These are phyloP conservation scores for Tenodera sinensis DNA, from an alignment of 2,888 invertebrate species.

Conservation along the genomic window DNA sequence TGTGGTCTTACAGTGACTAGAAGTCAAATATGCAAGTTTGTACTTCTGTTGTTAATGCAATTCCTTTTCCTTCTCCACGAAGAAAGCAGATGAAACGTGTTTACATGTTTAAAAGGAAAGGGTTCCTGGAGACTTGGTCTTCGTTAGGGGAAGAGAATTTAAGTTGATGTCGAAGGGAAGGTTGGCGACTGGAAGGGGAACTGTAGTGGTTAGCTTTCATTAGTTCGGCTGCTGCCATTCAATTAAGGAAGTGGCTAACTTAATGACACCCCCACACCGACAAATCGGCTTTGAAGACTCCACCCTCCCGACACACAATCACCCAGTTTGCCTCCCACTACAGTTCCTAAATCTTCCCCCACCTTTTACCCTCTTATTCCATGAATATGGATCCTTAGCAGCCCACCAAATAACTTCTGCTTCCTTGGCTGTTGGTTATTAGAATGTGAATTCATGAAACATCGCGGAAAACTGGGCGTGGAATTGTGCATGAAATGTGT, in stretches of 20 bases:
- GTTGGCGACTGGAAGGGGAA: neutral
- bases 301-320: neutral
- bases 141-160: neutral
- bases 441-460: neutral
- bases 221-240: conserved; percentile 6
- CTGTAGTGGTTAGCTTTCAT: conserved; percentile 17
- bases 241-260: conserved; percentile 20
- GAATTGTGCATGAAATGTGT: too few species aligned
- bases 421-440: neutral
- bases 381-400: neutral
- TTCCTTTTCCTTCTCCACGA: neutral
- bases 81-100: neutral
- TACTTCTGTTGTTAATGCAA: neutral
- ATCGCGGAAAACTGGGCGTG: neutral
- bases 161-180: neutral
- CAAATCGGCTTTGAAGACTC: conserved; percentile 11
- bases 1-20: neutral
- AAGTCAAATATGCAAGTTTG: neutral
- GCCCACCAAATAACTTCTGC: neutral
- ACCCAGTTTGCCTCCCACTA: neutral
- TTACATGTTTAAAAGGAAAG: conserved; percentile 12
- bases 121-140: neutral
- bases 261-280: neutral
- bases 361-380: neutral
- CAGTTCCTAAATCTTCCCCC: neutral